Conservation (phyloP, 1,140 invertebrate species). For the Thaumatotibia leucotreta region DNA sequence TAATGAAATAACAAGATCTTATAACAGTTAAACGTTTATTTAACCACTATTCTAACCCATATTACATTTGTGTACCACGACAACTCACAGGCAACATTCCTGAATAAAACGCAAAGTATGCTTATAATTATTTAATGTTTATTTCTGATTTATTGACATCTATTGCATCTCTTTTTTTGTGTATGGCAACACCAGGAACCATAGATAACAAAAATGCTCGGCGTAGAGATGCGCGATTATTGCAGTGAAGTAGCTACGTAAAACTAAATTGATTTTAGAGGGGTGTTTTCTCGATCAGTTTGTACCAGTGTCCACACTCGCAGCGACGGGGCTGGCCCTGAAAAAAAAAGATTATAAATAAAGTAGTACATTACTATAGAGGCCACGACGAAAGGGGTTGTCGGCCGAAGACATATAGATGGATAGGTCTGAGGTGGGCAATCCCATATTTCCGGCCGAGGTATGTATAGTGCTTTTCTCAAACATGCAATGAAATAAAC, state of each 20-base stretch:
- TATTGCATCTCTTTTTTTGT: slow-evolving; percentile 39
- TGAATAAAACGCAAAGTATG: slow-evolving; percentile 60
- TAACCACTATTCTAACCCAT: slow-evolving; percentile 10
- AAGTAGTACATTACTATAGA: too few relatives aligned
- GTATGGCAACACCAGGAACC: slow-evolving; percentile 33
- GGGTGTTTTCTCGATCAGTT: slow-evolving; percentile 85
- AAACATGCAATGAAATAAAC: too few relatives aligned
- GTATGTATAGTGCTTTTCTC: too few relatives aligned
- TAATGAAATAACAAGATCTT: background rate
- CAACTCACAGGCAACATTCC: slow-evolving; percentile 31
- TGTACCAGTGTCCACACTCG: slow-evolving; percentile 98
- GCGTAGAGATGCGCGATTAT: slow-evolving; percentile 36
- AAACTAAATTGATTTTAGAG: slow-evolving; percentile 76
- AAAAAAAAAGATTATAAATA: slow-evolving; percentile 27
- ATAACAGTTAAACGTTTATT: slow-evolving; percentile 11
- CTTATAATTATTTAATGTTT: slow-evolving; percentile 66
- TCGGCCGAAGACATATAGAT: too few relatives aligned
- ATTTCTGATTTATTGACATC: slow-evolving; percentile 32
- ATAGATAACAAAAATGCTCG: slow-evolving; percentile 27
- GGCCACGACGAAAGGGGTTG: too few relatives aligned
- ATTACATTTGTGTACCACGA: slow-evolving; percentile 5
- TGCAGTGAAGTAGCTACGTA: slow-evolving; percentile 53
- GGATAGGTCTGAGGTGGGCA: too few relatives aligned
- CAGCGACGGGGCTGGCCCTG: slow-evolving; percentile 93
- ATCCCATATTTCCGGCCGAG: too few relatives aligned